Evolutionary conservation across 2,888 invertebrate genomes (phyloP).

Genomic region (Andrena camellia): DNA sequence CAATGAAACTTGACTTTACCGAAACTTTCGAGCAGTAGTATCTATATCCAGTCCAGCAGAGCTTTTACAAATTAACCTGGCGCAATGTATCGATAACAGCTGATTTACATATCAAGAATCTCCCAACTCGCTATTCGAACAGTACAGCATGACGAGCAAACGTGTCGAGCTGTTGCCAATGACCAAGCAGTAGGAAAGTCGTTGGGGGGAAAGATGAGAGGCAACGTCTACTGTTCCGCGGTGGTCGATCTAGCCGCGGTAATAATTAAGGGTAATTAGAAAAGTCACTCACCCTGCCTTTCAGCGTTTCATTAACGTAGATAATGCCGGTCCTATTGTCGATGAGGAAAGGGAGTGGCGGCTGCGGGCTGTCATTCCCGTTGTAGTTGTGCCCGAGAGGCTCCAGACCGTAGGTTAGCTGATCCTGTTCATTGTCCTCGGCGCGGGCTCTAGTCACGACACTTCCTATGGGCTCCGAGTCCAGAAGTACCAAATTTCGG

Average conservation of each 20-base stretch:
- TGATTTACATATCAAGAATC: too few species aligned
- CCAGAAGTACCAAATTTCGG: slow-evolving; percentile 91
- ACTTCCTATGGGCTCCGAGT: slow-evolving; percentile 90
- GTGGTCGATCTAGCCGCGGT: not conserved
- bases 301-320: slow-evolving; percentile 91
- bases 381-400: slow-evolving; percentile 85
- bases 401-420: slow-evolving; percentile 90
- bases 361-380: slow-evolving; percentile 76
- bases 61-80: too few species aligned
- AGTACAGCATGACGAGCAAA: too few species aligned
- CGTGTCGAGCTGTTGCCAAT: too few species aligned
- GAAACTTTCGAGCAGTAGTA: too few species aligned
- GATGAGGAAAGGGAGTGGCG: slow-evolving; percentile 91
- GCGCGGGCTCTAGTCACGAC: slow-evolving; percentile 90
- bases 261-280: not conserved
- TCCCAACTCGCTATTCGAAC: too few species aligned
- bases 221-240: not conserved
- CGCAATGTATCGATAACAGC: too few species aligned
- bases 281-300: slow-evolving; percentile 89
- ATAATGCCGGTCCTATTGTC: slow-evolving; percentile 91
- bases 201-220: not conserved
- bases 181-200: not conserved
- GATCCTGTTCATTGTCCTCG: slow-evolving; percentile 88
- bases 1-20: too few species aligned
- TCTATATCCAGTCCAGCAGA: too few species aligned